Percentiles rank a stretch among this genome's conserved stretches.
Conservation (phyloP, 2,113 vertebrate species). For the Nerophis ophidion region DNA sequence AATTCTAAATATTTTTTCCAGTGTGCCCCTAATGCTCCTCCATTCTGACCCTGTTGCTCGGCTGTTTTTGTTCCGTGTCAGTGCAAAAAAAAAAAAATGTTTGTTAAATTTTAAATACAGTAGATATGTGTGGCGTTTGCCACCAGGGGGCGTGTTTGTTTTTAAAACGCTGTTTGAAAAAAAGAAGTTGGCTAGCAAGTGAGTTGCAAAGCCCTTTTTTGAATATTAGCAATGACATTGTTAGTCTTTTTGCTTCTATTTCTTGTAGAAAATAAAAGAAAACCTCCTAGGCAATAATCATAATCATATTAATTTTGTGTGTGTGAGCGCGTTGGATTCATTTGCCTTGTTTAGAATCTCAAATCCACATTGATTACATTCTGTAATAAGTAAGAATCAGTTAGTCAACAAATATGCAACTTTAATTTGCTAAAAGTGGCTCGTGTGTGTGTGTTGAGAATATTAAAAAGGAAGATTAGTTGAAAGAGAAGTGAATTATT, state of each 20-base stretch:
- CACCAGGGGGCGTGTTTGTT: background rate
- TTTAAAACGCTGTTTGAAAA: too few relatives aligned
- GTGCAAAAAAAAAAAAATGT: background rate
- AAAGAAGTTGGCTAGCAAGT: background rate
- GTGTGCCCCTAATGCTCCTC: background rate
- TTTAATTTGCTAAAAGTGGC: background rate
- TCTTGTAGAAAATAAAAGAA: background rate
- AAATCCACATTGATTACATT: background rate
- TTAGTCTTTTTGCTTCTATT: constrained; percentile 4
- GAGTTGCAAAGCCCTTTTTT: background rate
- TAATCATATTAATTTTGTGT: background rate
- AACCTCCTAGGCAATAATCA: constrained; percentile 4
- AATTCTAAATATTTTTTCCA: background rate
- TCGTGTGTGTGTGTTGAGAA: background rate
- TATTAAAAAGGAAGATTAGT: background rate
- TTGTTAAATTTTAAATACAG: background rate
- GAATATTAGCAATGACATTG: constrained; percentile 1
- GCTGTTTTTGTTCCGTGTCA: background rate
- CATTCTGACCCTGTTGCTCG: background rate
- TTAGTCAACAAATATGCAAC: background rate
- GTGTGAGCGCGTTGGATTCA: background rate
- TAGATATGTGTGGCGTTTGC: background rate
- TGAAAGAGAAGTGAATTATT: too few relatives aligned
- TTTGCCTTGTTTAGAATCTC: background rate
- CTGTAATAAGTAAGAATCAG: too few relatives aligned